phyloP scores from a whole-genome alignment of 2,888 invertebrate species.

The Monopis laevigella region DNA sequence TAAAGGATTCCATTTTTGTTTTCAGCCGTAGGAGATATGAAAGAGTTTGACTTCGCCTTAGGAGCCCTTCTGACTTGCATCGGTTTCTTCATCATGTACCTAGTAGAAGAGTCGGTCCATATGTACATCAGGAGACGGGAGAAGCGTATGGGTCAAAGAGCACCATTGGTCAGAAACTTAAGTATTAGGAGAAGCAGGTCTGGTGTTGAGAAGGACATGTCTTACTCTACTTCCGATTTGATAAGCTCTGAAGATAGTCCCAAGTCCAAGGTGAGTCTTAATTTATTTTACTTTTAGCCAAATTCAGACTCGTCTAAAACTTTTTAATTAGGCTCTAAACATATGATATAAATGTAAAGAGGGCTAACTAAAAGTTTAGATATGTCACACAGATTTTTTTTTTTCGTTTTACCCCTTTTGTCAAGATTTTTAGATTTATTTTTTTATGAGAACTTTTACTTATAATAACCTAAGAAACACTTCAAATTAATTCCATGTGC shows the following conservation, averaged over 20 bases:
- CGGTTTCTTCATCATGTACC: slow-evolving; percentile 80
- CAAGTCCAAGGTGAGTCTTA: slow-evolving; percentile 32
- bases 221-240: slow-evolving; percentile 53
- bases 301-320: no score
- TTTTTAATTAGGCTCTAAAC: no score
- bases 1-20: no score
- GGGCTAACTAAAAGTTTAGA: no score
- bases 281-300: no score
- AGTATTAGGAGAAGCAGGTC: slow-evolving; percentile 45
- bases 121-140: slow-evolving; percentile 69
- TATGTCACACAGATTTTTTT: no score
- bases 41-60: slow-evolving; percentile 68
- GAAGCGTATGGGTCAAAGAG: slow-evolving; percentile 31
- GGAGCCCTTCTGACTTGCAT: slow-evolving; percentile 77
- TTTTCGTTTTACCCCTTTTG: no score
- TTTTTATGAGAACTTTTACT: no score
- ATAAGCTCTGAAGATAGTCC: slow-evolving; percentile 37
- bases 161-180: slow-evolving; percentile 49
- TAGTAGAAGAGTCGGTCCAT: slow-evolving; percentile 84
- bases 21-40: slow-evolving; percentile 46
- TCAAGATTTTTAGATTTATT: no score
- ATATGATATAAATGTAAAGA: no score
- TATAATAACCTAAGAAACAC: no score
- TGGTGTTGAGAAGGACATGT: slow-evolving; percentile 35
- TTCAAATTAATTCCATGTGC: no score